A percentile compares a stretch with the other conserved stretches of the same genome.
phyloP scores from a whole-genome alignment of 53 echinoderm and acorn worm genomes.

The Antedon mediterranea region DNA sequence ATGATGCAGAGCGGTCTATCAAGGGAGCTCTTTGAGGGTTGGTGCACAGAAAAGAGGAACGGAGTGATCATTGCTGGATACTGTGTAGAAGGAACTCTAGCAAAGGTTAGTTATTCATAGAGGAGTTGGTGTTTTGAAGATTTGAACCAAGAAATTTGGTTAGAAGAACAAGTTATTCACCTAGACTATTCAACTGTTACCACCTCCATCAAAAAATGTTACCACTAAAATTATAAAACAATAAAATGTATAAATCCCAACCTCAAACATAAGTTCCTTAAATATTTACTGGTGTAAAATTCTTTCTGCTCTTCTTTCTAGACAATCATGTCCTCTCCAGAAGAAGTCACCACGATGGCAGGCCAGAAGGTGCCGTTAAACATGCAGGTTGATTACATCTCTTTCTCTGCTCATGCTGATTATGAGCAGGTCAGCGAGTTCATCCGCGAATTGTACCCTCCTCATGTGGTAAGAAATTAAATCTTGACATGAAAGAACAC shows the following conservation, averaged over 20 bases:
- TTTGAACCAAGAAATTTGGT: no score
- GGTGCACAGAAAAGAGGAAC: constrained; percentile 81
- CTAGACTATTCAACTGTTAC: no score
- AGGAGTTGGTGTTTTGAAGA: no score
- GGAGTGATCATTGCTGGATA: constrained; percentile 87
- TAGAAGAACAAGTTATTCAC: no score
- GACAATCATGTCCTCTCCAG: constrained; percentile 85
- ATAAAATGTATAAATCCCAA: no score
- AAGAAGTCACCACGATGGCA: constrained; percentile 67
- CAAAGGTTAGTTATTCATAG: constrained; percentile 82
- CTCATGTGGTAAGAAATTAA: constrained; percentile 62
- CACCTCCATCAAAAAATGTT: no score
- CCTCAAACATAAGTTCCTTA: no score
- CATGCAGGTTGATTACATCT: constrained; percentile 93
- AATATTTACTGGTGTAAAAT: no score
- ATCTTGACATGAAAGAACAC: not conserved
- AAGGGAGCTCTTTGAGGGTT: constrained; percentile 86
- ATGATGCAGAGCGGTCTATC: constrained; percentile 97
- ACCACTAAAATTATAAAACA: no score
- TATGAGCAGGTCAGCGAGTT: constrained; percentile 92
- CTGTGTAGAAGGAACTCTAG: constrained; percentile 87
- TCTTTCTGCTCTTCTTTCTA: constrained; percentile 14
- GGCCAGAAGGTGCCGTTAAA: constrained; percentile 82
- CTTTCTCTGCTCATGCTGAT: constrained; percentile 92
- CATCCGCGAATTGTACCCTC: constrained; percentile 58